A percentile compares a stretch with the other conserved stretches of the same genome.
Conservation (phyloP, 92 coral and sea anemone species). For the Porites lobata region DNA sequence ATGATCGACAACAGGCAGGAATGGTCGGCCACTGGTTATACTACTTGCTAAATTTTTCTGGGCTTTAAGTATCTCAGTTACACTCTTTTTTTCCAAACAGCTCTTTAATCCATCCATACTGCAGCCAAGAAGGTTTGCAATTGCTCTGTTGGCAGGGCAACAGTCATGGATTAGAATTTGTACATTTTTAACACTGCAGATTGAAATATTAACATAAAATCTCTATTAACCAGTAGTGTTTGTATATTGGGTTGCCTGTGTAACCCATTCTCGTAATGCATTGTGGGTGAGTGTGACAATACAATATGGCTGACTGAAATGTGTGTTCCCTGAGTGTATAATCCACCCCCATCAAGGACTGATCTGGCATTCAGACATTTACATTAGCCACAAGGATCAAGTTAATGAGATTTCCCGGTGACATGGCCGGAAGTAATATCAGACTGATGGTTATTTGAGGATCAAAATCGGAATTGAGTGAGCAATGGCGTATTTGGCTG, state of each 20-base stretch:
- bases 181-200: no score
- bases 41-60: conserved; percentile 19
- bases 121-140: conserved; percentile 44
- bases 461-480: conserved; percentile 14
- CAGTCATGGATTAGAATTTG: neutral
- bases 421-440: neutral
- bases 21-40: neutral
- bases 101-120: conserved; percentile 14
- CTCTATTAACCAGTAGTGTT: no score
- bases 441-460: conserved; percentile 18
- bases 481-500: conserved; percentile 20
- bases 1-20: conserved; percentile 57
- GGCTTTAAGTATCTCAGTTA: conserved; percentile 41
- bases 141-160: conserved; percentile 21
- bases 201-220: no score
- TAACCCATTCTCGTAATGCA: no score
- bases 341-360: no score
- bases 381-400: no score
- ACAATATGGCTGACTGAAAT: no score
- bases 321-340: no score
- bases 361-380: no score
- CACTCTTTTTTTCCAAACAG: conserved; percentile 32
- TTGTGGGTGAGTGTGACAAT: no score
- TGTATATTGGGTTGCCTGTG: no score
- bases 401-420: neutral